Percentiles rank a stretch among this genome's conserved stretches.
Conservation (phyloP, 2,888 invertebrate genomes). For the Pyrocoelia pectoralis region DNA sequence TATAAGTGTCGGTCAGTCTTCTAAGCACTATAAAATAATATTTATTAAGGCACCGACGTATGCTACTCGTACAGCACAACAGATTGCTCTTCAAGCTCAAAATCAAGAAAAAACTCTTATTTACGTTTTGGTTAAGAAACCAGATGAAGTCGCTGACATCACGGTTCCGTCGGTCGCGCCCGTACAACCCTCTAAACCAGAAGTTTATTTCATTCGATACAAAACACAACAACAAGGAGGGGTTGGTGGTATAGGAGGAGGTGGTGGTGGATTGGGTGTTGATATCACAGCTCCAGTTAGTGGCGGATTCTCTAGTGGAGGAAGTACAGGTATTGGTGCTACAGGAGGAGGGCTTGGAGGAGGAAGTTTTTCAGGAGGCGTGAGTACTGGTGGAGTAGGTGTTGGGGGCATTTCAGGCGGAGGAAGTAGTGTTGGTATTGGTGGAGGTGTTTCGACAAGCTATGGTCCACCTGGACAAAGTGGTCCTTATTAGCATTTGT, state of each 20-base stretch:
- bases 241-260: slow-evolving; percentile 59
- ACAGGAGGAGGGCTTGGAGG: slow-evolving; percentile 36
- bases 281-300: slow-evolving; percentile 47
- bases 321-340: slow-evolving; percentile 37
- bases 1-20: slow-evolving; percentile 73
- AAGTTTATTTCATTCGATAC: slow-evolving; percentile 90
- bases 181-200: slow-evolving; percentile 87
- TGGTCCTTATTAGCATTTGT: slow-evolving; percentile 53
- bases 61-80: slow-evolving; percentile 78
- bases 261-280: slow-evolving; percentile 53
- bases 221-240: slow-evolving; percentile 71
- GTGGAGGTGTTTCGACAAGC: slow-evolving; percentile 44
- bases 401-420: slow-evolving; percentile 40
- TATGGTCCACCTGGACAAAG: slow-evolving; percentile 59
- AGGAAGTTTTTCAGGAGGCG: slow-evolving; percentile 26
- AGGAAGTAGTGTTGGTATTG: slow-evolving; percentile 6
- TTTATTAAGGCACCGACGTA: slow-evolving; percentile 87
- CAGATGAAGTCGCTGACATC: slow-evolving; percentile 85
- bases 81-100: slow-evolving; percentile 80
- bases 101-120: slow-evolving; percentile 90
- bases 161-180: slow-evolving; percentile 79
- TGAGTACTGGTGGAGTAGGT: slow-evolving; percentile 44
- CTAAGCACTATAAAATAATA: slow-evolving; percentile 88
- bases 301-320: slow-evolving; percentile 36
- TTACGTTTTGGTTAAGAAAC: slow-evolving; percentile 88